Evolutionary conservation across 2,797 vertebrate genomes (phyloP), one percentile per base, ranked within the genome.

Genomic region (Squalus acanthias): DNA sequence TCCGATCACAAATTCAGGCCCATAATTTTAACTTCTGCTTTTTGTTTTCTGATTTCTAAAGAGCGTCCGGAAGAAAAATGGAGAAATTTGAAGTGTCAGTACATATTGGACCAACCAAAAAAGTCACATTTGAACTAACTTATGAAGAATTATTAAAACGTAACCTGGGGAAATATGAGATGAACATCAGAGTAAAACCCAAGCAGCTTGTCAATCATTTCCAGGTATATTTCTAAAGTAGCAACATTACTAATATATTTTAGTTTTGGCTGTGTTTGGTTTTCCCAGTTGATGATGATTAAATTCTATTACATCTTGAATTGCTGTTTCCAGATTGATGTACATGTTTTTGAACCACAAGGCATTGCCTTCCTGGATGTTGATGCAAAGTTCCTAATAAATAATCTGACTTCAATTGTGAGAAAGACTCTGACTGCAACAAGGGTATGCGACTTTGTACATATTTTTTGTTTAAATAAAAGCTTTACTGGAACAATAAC

Each of bases 91-190:
- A 98, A 0, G 98, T 99, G 96, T 98, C 98, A 0, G 98, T 99
- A 96, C 99, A 98, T 96, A 96, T 99, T 17, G 98, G 98, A 87
- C 97, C 99, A 91, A 97, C 97, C 96, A 99, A 98, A 96, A 98
- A 97, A 50, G 98, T 99, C 96, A 98, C 97, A 13, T 99, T 99
- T 97, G 97, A 97, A 85, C 97, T 99, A 97, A 98, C 98, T 0
- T 99, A 99, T 0, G 99, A 99, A 97, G 99, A 99, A 97, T 97
- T 99, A 96, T 98, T 99, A 96, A 98, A 99, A 97, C 97, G 99
- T 92, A 98, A 97, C 57, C 97, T 98, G 92, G 98, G 97, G 96
- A 98, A 98, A 93, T 99, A 99, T 15, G 98, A 99, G 97, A 98
- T 99, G 96, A 97, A 98, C 97, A 98, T 98, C 94, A 98, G 98